Evolutionary conservation across 2,797 vertebrate species (phyloP).

Genomic region (Protonibea diacanthus): DNA sequence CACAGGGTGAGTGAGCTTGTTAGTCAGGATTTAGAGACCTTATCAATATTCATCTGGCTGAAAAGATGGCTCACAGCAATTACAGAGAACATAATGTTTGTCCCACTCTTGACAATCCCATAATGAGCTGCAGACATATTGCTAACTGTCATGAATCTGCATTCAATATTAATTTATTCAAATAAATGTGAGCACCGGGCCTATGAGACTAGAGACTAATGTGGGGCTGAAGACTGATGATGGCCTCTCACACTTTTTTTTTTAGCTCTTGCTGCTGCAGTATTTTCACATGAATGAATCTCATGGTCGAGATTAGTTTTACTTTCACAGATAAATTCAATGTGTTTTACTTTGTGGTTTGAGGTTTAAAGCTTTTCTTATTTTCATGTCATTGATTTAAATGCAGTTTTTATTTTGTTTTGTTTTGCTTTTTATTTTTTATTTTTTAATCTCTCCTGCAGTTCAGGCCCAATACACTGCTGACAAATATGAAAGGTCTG

Average conservation of each 20-base stretch:
- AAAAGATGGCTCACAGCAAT: slow-evolving; percentile 50
- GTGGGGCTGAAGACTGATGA: slow-evolving; percentile 23
- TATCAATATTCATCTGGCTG: slow-evolving; percentile 68
- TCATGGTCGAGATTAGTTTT: background rate
- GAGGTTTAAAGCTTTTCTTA: too few species aligned
- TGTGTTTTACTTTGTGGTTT: background rate
- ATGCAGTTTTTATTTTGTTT: background rate
- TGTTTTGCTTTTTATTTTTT: too few species aligned
- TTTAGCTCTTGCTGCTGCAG: background rate
- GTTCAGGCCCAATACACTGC: background rate
- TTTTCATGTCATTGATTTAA: background rate
- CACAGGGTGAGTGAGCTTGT: slow-evolving; percentile 26
- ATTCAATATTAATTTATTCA: slow-evolving; percentile 62
- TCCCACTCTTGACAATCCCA: slow-evolving; percentile 37
- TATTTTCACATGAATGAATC: slow-evolving; percentile 16
- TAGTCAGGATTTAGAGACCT: slow-evolving; percentile 56
- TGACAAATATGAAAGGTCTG: slow-evolving; percentile 1
- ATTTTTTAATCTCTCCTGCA: background rate
- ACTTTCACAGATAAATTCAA: background rate
- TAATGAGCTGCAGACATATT: slow-evolving; percentile 60
- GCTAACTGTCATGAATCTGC: slow-evolving; percentile 37
- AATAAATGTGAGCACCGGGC: slow-evolving; percentile 30
- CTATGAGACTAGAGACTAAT: background rate
- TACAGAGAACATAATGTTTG: slow-evolving; percentile 60
- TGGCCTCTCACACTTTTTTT: slow-evolving; percentile 4